Evolutionary conservation across 2,797 vertebrate genomes (phyloP), one percentile per base, ranked within the genome.

Genomic region (Helarctos malayanus): DNA sequence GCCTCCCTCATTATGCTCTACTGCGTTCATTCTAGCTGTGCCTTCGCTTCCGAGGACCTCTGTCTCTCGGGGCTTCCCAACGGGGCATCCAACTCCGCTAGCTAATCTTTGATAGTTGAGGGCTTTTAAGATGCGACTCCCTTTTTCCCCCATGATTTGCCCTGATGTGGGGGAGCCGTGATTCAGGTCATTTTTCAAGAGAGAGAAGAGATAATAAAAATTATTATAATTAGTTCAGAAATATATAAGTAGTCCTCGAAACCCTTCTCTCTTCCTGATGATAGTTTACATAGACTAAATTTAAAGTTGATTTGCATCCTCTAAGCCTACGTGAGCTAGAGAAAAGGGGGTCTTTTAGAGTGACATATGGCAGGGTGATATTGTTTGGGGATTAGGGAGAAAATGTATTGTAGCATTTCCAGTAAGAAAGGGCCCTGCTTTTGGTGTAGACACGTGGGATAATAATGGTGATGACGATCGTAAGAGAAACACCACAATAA

Each of bases 1-100:
- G 98, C 94, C 87, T 71, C 92, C 49, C 91, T 92, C 98, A 98
- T 99, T 99, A 98, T 98, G 97, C 99, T 99, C 98, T 97, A 97
- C 97, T 96, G 93, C 71, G 68, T 86, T 97, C 97, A 85, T 97
- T 98, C 97, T 93, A 97, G 83, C 95, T 97, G 32, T 76, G 87
- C 80, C 96, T 98, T 98, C 96, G 54, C 96, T 96, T 97, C 94
- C 81, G 71, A 93, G 89, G 95, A 90, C 83, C 86, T 89, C 73
- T 91, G 95, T 93, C 95, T 97, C 96, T 35, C 52, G 94, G 96
- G 96, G 91, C 95, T 96, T 82, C 95, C 76, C 78, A 95, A 57
- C 54, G 14, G 49, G 59, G 41, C 57, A 29, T 68, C 78, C 56
- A 61, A 9, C 65, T 92, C 92, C 79, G 86, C 80, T 14, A 75